Percentiles rank a stretch among this genome's conserved stretches.
Evolutionary conservation across 2,797 vertebrate species (phyloP).

Genomic region (Petrocephalus schoutedeni): DNA sequence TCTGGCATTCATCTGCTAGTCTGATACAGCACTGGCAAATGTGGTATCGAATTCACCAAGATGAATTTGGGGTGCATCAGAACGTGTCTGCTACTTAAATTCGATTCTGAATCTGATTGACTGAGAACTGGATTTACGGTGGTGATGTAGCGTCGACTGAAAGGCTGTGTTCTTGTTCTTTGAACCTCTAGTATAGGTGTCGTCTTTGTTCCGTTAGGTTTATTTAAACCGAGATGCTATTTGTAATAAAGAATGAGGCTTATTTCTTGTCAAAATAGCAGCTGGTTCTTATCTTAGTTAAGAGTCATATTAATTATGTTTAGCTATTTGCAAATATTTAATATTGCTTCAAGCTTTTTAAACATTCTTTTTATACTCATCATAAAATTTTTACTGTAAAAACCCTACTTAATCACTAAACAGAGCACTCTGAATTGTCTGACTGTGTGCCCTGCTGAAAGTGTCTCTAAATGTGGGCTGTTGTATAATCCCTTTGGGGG

Average conservation of each 20-base stretch:
- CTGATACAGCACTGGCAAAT: background rate
- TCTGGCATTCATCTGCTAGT: background rate
- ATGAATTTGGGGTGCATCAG: background rate
- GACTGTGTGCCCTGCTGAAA: slow-evolving; percentile 66
- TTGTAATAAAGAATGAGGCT: background rate
- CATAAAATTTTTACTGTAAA: slow-evolving; percentile 31
- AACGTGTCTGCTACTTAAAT: background rate
- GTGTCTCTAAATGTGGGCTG: slow-evolving; percentile 92
- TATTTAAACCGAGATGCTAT: background rate
- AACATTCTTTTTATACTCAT: slow-evolving; percentile 53
- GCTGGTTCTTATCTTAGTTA: background rate
- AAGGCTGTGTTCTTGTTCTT: background rate
- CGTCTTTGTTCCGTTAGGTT: background rate
- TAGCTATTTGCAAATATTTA: background rate
- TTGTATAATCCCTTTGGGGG: slow-evolving; percentile 97
- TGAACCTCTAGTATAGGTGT: background rate
- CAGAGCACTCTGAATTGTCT: slow-evolving; percentile 53
- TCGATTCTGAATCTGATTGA: background rate
- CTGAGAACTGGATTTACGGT: background rate
- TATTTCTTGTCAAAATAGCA: slow-evolving; percentile 19
- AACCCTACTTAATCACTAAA: slow-evolving; percentile 12
- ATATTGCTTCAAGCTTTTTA: background rate
- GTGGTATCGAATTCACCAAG: background rate
- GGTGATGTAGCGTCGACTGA: background rate
- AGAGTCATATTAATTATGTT: background rate